Base-by-base conservation (phyloP, 1,140 invertebrate genomes). In the Drosophila subpulchrella region DNA sequence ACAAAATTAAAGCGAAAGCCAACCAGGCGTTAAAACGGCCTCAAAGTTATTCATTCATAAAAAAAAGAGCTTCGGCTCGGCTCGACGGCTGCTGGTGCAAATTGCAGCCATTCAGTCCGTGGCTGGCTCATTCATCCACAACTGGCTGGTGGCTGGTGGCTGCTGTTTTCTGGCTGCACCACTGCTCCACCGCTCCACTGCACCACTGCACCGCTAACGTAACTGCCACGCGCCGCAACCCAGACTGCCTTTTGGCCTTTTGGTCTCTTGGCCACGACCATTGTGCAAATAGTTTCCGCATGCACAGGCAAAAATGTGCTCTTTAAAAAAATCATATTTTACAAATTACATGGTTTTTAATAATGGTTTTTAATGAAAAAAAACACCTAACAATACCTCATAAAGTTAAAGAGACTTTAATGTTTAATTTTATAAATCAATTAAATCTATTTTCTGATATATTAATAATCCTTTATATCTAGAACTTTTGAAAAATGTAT, bases 11-110 rank as follows among this genome's bases (percentile, higher is more conserved):
- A 54, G 42, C 30, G 51, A 62, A 48, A 59, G 58, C 41, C 47
- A 83, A 53, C 75, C 47, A 59, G 47, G 68, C 81, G 74, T 85
- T 81, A 75, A 81, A 85, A 76, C 65, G 71, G 55, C 56, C 78
- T 58, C 66, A 83, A 65, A 89, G 62, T 83, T 80, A 76, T 86
- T 86, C 83, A 86, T 86, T 86, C 83, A 86, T 86, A 82, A 86
- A 84, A 68, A 46, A 46, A 44, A 54, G 41, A 66, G 71, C 57
- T 56, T 67, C 55, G 55, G 44, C 20, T 36, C 36, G 50, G 27
- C 34, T 50, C 78, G 59, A 42, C 77, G 59, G 59, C 72, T 80
- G 75, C 74, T 75, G 76, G 61, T 76, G 82, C 70, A 88, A 86
- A 82, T 88, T 88, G 79, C 83, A 77, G 70, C 67, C 75, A 88